These are phyloP conservation scores for Anastrepha ludens DNA, from an alignment of 1,140 invertebrate species.

Conservation along the genomic window DNA sequence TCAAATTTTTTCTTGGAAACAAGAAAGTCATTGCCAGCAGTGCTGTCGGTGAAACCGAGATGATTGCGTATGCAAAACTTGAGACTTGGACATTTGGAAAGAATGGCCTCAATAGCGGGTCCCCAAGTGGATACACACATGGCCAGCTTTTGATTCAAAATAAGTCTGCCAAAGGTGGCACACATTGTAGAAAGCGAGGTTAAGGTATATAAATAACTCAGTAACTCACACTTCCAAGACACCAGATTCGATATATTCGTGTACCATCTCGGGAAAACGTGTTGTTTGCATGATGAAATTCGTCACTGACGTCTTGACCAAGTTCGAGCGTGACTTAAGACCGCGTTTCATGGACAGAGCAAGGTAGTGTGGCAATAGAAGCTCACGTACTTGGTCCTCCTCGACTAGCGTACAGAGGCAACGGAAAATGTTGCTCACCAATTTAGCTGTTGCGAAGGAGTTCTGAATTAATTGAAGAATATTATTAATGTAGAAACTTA, in stretches of 20 bases:
- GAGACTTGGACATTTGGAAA: constrained; percentile 68
- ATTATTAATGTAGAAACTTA: neutral
- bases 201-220: neutral
- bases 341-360: constrained; percentile 68
- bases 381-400: constrained; percentile 61
- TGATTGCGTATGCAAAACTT: constrained; percentile 70
- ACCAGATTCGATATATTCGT: constrained; percentile 67
- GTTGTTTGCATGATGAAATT: constrained; percentile 71
- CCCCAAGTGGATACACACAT: constrained; percentile 70
- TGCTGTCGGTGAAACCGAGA: constrained; percentile 69
- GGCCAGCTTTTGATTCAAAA: constrained; percentile 66
- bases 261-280: constrained; percentile 65
- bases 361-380: constrained; percentile 62
- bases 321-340: constrained; percentile 67
- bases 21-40: constrained; percentile 67
- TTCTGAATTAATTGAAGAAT: constrained; percentile 56
- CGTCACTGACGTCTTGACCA: constrained; percentile 68
- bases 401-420: constrained; percentile 68
- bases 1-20: constrained; percentile 65
- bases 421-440: constrained; percentile 69
- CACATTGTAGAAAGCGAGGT: neutral
- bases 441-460: constrained; percentile 67
- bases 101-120: constrained; percentile 69
- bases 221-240: constrained; percentile 67
- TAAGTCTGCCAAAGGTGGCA: constrained; percentile 58